Evolutionary conservation across 2,113 vertebrate genomes (phyloP), one percentile per base, ranked within the genome.

Genomic region (Uria aalge): DNA sequence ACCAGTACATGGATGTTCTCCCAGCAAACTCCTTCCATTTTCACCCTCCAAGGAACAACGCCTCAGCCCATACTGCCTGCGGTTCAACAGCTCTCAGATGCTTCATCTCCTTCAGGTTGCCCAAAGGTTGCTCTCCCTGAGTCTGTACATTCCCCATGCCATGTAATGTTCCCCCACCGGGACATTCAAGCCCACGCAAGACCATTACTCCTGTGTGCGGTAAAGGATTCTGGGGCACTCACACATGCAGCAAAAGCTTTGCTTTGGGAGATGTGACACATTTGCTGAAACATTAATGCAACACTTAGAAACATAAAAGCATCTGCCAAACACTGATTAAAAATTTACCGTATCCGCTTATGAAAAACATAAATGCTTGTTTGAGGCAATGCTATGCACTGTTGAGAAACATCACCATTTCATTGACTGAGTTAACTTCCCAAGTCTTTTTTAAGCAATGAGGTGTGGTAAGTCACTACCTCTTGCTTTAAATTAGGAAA

Each of bases 321-420:
- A 12, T 40, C 69, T 92, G 88, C 73, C 92, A 87, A 93, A 68
- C 29, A 53, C 1, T n/a, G 78, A 45, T 96, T 87, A 95, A 93
- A 95, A 96, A 92, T 89, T 78, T 6, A 97, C 80, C 3, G 2
- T 18, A 74, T 85, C 24, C 88, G 52, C 57, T 94, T 56, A 15
- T 60, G 88, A 27, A 29, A 84, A 92, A 72, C 83, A 74, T 40
- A 86, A 94, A 68, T 7, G 68, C 64, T 86, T 13, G 5, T 93
- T 13, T 69, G 88, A 92, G 86, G 69, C 29, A 92, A 30, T 64
- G 83, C 55, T n/a, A 67, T 11, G 67, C 5, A 3, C 40, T 12
- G 30, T 53, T 77, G 83, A 78, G 85, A 67, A 73, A 64, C 1
- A 0, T 67, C 56, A 2, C 47, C n/a, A 32, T 66, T 92, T 21